phyloP scores from a whole-genome alignment of 2,113 vertebrate species.

The Pelodiscus sinensis region DNA sequence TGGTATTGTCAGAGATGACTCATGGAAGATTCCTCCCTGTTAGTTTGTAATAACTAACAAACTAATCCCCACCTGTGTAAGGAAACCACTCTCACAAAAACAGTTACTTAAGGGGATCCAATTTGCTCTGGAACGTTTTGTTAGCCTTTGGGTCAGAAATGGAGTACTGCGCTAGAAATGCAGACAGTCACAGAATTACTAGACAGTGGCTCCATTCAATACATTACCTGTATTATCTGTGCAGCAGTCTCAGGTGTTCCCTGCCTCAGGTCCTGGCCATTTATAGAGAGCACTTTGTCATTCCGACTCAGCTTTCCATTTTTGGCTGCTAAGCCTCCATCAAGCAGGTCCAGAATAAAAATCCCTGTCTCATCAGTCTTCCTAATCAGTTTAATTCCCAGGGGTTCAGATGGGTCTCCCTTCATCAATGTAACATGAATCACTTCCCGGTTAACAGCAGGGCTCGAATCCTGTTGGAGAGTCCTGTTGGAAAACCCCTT shows the following conservation, averaged over 20 bases:
- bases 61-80: not conserved
- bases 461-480: constrained; percentile 53
- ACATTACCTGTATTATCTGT: constrained; percentile 92
- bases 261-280: constrained; percentile 90
- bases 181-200: not conserved
- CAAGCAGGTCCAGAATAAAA: constrained; percentile 90
- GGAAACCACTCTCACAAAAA: constrained; percentile 35
- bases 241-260: constrained; percentile 93
- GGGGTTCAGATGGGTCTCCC: constrained; percentile 84
- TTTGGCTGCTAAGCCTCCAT: constrained; percentile 90
- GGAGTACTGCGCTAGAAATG: not conserved
- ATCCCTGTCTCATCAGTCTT: constrained; percentile 90
- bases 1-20: constrained; percentile 35
- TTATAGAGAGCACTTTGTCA: constrained; percentile 92
- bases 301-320: constrained; percentile 90
- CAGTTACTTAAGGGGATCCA: not conserved
- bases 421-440: constrained; percentile 89
- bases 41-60: constrained; percentile 7
- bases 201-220: rapidly evolving
- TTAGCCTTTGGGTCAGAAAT: not conserved
- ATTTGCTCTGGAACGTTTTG: not conserved
- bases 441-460: constrained; percentile 70
- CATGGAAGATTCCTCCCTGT: constrained; percentile 1
- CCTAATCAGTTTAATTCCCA: constrained; percentile 93
- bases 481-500: constrained; percentile 87